Evolutionary conservation across 2,888 invertebrate genomes (phyloP), one percentile per base, ranked within the genome.

Genomic region (Spodoptera exigua): DNA sequence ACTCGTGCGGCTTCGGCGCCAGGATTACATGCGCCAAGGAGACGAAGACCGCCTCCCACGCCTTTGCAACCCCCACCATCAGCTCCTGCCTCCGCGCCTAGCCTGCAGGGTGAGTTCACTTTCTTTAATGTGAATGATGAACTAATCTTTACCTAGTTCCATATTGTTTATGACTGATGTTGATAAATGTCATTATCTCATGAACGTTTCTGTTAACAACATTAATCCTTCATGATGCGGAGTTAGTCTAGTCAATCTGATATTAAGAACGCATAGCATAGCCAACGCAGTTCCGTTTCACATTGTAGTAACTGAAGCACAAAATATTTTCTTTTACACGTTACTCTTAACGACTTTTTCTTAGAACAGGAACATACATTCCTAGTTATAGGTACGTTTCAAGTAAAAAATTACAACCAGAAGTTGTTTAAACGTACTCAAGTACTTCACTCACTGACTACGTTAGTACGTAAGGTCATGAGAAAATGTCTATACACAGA

Each of bases 1-100:
- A 97, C 97, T 74, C 93, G 97, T 34, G 96, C 97, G 0, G 96
- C 96, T 9, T 97, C 96, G 14, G 96, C 97, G 0, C 96, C 97
- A 2, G 97, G 97, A 0, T 92, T 97, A 36, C 97, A 97, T 73
- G 96, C 95, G 35, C 96, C 95, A 67, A 95, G 95, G 74, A 95
- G 95, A 78, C 94, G 93, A 70, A 91, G 94, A 73, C 95, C 94
- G 18, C 89, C 90, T 53, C 93, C 85, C 36, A 89, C 84, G 61
- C 91, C 86, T 56, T 90, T 86, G 72, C 92, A 80, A 74, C 93
- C 95, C 10, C 79, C 89, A 2, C 91, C 93, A 0, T 88, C 92
- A 1, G 92, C 93, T 2, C 91, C 93, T 0, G 90, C 92, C 0
- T 91, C 93, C 0, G 90, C 94, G 65, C 92, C 93, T 73, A 92